Conservation (phyloP, 1,140 invertebrate genomes). For the Reticulitermes speratus region DNA sequence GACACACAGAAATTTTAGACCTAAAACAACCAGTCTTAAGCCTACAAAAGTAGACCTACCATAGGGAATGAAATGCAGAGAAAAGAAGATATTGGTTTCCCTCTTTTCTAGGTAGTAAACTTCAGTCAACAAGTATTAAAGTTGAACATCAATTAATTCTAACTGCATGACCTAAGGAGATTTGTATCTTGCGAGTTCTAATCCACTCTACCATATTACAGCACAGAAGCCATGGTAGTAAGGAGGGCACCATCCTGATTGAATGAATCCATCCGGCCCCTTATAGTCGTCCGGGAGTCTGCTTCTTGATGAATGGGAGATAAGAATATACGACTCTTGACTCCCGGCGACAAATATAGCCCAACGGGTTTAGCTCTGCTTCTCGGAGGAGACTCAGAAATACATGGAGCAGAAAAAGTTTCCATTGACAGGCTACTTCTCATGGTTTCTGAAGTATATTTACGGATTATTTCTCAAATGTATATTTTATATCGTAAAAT, state of each 20-base stretch:
- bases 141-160: neutral
- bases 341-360: neutral
- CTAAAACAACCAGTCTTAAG: too few relatives aligned
- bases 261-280: slow-evolving; percentile 2
- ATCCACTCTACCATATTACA: neutral
- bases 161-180: neutral
- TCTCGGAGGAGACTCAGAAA: too few relatives aligned
- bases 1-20: too few relatives aligned
- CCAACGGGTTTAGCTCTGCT: neutral
- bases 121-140: neutral
- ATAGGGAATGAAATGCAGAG: too few relatives aligned
- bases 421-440: too few relatives aligned
- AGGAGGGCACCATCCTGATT: neutral
- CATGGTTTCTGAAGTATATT: too few relatives aligned
- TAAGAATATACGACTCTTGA: neutral
- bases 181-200: neutral
- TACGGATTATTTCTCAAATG: too few relatives aligned
- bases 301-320: neutral
- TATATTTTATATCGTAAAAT: too few relatives aligned
- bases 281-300: neutral
- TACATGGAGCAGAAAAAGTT: too few relatives aligned
- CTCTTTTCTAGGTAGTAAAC: neutral
- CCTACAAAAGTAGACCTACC: too few relatives aligned
- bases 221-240: neutral
- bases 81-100: neutral